A percentile compares a stretch with the other conserved stretches of the same genome.
Evolutionary conservation across 2,797 vertebrate genomes (phyloP).

Genomic region (Bovichtus variegatus): DNA sequence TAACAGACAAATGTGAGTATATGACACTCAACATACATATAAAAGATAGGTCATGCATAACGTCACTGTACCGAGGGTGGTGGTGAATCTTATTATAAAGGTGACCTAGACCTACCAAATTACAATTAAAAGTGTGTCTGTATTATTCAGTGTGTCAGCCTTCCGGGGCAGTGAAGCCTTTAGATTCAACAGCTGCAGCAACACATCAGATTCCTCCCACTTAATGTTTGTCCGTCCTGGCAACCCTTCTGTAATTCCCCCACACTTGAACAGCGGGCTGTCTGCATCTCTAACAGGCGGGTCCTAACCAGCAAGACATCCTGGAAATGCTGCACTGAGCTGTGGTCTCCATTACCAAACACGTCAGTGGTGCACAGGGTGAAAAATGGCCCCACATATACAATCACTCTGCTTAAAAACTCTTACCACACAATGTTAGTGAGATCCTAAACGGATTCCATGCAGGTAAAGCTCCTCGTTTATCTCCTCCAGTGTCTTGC

Average conservation of each 20-base stretch:
- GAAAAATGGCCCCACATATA: constrained; percentile 31
- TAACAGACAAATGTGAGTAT: constrained; percentile 83
- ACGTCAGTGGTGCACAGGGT: constrained; percentile 36
- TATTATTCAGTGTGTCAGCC: background rate
- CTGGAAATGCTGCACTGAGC: constrained; percentile 54
- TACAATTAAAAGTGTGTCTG: constrained; percentile 9
- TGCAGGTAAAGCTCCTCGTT: background rate
- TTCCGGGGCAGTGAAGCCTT: background rate
- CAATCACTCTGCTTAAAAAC: background rate
- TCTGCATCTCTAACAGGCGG: constrained; percentile 28
- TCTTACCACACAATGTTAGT: background rate
- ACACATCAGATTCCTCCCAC: constrained; percentile 7
- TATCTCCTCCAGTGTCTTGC: constrained; percentile 11
- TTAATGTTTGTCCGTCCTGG: constrained; percentile 17
- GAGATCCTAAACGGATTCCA: background rate
- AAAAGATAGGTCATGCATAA: constrained; percentile 26
- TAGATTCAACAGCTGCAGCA: constrained; percentile 29
- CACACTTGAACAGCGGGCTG: background rate
- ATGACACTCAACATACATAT: background rate
- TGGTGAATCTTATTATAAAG: background rate
- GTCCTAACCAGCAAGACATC: constrained; percentile 31
- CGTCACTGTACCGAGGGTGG: background rate
- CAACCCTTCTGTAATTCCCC: constrained; percentile 24
- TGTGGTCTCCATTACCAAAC: constrained; percentile 63
- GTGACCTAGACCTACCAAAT: background rate